Evolutionary conservation across 1,140 invertebrate genomes (phyloP).

Genomic region (Procambarus clarkii): DNA sequence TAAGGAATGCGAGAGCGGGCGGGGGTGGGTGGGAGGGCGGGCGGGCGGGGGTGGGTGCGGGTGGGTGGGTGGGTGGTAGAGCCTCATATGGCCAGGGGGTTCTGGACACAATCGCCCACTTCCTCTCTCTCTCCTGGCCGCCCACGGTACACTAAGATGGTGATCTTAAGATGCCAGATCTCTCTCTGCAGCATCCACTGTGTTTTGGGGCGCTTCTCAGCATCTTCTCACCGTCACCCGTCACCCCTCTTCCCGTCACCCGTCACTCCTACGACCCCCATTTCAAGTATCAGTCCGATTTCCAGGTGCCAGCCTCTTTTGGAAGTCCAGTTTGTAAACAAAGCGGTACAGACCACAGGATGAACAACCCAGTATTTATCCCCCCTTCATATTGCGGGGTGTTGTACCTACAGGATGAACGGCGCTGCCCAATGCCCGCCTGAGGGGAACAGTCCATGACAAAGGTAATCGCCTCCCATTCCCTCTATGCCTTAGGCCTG

Average conservation of each 20-base stretch:
- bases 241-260: not conserved
- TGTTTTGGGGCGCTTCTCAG: not conserved
- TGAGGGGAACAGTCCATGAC: too few relatives aligned
- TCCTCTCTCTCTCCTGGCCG: not conserved
- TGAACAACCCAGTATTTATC: too few relatives aligned
- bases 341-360: too few relatives aligned
- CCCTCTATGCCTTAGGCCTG: not conserved
- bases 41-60: not conserved
- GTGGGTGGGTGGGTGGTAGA: not conserved
- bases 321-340: too few relatives aligned
- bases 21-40: too few relatives aligned
- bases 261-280: not conserved
- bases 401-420: too few relatives aligned
- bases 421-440: too few relatives aligned
- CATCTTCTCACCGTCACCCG: not conserved
- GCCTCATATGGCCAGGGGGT: not conserved
- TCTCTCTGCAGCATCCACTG: constrained; percentile 17
- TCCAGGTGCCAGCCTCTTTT: too few relatives aligned
- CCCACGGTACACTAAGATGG: constrained; percentile 3
- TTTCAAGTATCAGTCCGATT: too few relatives aligned
- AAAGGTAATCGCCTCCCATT: too few relatives aligned
- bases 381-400: too few relatives aligned
- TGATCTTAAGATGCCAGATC: constrained; percentile 21
- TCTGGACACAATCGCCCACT: constrained; percentile 21
- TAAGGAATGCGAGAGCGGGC: too few relatives aligned